Conservation (phyloP, 2,888 invertebrate genomes). For the Drosophila bunnanda region DNA sequence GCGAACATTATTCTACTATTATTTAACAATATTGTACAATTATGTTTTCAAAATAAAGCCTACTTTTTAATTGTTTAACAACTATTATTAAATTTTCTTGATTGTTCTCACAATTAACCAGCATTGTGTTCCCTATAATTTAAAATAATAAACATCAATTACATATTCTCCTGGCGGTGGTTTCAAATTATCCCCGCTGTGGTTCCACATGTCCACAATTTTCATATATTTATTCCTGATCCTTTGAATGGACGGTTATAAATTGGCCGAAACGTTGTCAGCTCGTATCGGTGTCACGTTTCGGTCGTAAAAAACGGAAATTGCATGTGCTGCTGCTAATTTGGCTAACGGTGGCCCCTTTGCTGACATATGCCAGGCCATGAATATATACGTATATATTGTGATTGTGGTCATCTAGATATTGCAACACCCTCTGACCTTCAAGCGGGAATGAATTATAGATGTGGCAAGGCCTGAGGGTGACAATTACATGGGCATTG, state of each 20-base stretch:
- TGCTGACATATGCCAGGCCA: constrained; percentile 23
- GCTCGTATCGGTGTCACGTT: constrained; percentile 39
- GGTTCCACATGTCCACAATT: not conserved
- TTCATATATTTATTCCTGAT: not conserved
- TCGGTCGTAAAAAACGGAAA: constrained; percentile 42
- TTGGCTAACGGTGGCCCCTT: constrained; percentile 18
- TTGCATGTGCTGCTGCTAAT: constrained; percentile 46
- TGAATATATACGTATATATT: constrained; percentile 23
- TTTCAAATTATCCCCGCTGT: constrained; percentile 1
- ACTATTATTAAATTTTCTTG: not conserved
- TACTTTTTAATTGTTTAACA: not conserved
- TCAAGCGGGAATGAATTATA: constrained; percentile 19
- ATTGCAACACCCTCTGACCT: constrained; percentile 11
- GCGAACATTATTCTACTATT: not conserved
- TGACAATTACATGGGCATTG: constrained; percentile 18
- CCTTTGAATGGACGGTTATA: constrained; percentile 10
- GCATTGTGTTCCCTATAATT: not conserved
- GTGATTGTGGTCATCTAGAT: constrained; percentile 11
- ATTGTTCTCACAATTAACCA: not conserved
- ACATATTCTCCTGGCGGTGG: constrained; percentile 8
- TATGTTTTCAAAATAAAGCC: not conserved
- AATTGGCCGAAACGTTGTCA: constrained; percentile 20
- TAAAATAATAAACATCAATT: constrained; percentile 18
- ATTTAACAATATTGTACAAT: not conserved
- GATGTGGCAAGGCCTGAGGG: constrained; percentile 11